Evolutionary conservation across 2,888 invertebrate genomes (phyloP).

Genomic region (Leptopilina syphax): DNA sequence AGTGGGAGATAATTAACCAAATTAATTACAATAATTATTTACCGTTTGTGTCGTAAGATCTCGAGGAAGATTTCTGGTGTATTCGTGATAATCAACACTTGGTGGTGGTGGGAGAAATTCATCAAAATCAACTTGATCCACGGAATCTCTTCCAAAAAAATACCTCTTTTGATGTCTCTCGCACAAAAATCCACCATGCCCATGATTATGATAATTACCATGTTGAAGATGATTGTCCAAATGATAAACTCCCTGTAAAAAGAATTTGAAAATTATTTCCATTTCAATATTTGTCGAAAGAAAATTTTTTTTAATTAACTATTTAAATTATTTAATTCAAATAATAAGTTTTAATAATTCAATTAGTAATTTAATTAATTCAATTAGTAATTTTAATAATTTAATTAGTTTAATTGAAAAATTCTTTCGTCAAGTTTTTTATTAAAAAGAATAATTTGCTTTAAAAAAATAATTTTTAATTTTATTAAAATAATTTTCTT

Average conservation of each 20-base stretch:
- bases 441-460: too few species aligned
- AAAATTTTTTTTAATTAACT: too few species aligned
- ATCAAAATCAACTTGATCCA: constrained; percentile 80
- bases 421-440: too few species aligned
- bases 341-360: too few species aligned
- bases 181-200: constrained; percentile 69
- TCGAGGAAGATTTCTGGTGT: constrained; percentile 77
- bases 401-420: too few species aligned
- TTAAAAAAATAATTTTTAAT: too few species aligned
- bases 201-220: constrained; percentile 59
- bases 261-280: neutral
- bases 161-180: constrained; percentile 80
- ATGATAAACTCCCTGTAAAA: constrained; percentile 67
- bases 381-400: too few species aligned
- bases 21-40: constrained; percentile 20
- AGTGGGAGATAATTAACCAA: neutral
- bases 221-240: constrained; percentile 68
- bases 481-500: neutral
- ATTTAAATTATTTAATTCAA: too few species aligned
- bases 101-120: constrained; percentile 84
- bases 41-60: constrained; percentile 85
- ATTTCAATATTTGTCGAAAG: neutral
- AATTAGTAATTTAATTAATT: too few species aligned
- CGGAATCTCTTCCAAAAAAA: constrained; percentile 81
- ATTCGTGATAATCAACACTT: constrained; percentile 78